Evolutionary conservation across 2,797 vertebrate species (phyloP), one percentile per base, ranked within the genome.

Genomic region (Phoeniculus purpureus): DNA sequence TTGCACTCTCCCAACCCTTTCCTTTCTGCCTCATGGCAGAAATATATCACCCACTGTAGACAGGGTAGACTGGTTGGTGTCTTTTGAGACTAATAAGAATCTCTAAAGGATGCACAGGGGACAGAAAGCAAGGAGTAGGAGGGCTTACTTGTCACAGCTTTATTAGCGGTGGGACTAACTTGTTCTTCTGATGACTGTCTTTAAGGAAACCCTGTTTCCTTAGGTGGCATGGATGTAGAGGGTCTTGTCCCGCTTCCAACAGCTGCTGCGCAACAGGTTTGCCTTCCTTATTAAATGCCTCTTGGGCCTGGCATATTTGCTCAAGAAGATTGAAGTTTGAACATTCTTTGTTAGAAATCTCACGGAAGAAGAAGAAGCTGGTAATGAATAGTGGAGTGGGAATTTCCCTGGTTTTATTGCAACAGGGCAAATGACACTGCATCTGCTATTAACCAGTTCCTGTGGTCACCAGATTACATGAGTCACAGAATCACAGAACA

Each of bases 171-270:
- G 23, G 27, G 32, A 34, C 45, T 22, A 27, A 71, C 16, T 45
- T 27, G 2, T 74, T 66, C 52, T 59, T 23, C 20, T 2, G 1
- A 43, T 52, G 19, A 3, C 5, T 3, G 52, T 48, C 54, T 58
- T 76, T 21, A n/a, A n/a, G 47, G 15, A 22, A 59, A 7, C 6
- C 25, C 8, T 3, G 2, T 32, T 65, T 31, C 20, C 60, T 61
- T 40, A 0, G 0, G 5, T 7, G 7, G 7, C 31, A 10, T 31
- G 27, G 13, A 12, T 65, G 16, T 15, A 9, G 2, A 2, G n/a
- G 20, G 15, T 55, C 40, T 70, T 2, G 0, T 37, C 31, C 78
- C 31, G 27, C 50, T 26, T 75, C 54, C 3, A 6, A 29, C 31
- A 43, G 31, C 9, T 2, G 31, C 32, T 65, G 60, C 25, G 15